phyloP scores from a whole-genome alignment of 2,113 vertebrate species.

The Brachirus orientalis region DNA sequence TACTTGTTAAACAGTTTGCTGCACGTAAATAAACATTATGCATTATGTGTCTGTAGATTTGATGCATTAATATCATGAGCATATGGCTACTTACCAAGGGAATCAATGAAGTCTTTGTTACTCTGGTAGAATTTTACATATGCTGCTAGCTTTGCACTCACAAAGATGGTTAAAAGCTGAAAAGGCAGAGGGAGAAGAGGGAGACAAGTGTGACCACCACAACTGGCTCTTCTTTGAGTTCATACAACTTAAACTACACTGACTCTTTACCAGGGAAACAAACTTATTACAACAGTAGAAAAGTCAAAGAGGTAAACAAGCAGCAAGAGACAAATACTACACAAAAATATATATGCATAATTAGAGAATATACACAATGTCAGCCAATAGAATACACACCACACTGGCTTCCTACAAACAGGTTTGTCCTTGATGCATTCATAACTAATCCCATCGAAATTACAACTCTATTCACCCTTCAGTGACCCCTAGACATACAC shows the following conservation, averaged over 20 bases:
- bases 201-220: neutral
- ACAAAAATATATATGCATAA: too few relatives aligned
- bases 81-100: conserved; percentile 88
- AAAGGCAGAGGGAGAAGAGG: conserved; percentile 38
- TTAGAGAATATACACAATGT: too few relatives aligned
- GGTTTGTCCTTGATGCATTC: neutral
- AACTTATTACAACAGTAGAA: too few relatives aligned
- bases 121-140: conserved; percentile 98
- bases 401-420: neutral
- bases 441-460: neutral
- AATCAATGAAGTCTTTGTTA: conserved; percentile 99
- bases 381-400: too few relatives aligned
- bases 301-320: too few relatives aligned
- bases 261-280: too few relatives aligned
- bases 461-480: too few relatives aligned
- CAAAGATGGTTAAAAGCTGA: conserved; percentile 98
- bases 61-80: neutral
- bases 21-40: neutral
- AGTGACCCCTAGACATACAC: too few relatives aligned
- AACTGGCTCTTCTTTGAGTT: neutral
- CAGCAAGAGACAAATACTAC: too few relatives aligned
- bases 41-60: conserved; percentile 2
- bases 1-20: neutral
- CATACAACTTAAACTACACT: neutral
- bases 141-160: conserved; percentile 93